These are phyloP conservation scores for Neodontobutis hainanensis DNA, from an alignment of 2,113 vertebrate species.

Conservation along the genomic window DNA sequence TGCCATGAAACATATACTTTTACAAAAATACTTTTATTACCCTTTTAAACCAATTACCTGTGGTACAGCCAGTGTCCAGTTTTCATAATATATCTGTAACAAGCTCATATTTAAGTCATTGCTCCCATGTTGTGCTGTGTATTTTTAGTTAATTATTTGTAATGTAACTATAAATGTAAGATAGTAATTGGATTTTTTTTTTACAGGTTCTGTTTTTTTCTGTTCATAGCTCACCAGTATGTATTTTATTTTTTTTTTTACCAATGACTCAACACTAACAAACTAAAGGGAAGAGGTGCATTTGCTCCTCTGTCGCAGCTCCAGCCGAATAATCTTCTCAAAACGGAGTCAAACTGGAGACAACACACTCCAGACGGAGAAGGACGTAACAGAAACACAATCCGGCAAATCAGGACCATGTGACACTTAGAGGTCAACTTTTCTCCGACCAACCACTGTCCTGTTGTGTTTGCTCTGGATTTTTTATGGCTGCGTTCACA, in stretches of 20 bases:
- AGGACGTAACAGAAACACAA: no score
- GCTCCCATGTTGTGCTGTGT: neutral
- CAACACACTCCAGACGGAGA: no score
- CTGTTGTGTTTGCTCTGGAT: no score
- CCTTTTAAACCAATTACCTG: no score
- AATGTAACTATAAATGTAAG: constrained; percentile 16
- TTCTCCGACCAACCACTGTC: no score
- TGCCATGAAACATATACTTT: no score
- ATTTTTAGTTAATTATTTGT: constrained; percentile 23
- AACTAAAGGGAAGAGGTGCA: neutral
- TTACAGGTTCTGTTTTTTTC: constrained; percentile 30
- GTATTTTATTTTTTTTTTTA: constrained; percentile 46
- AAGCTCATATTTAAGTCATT: constrained; percentile 2
- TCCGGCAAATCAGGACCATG: no score
- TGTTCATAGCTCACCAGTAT: constrained; percentile 31
- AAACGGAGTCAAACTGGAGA: no score
- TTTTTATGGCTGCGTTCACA: no score
- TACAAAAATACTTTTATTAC: no score
- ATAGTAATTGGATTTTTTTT: constrained; percentile 15
- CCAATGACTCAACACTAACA: constrained; percentile 62
- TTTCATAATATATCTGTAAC: neutral
- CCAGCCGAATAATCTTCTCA: constrained; percentile 39
- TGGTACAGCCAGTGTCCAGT: neutral
- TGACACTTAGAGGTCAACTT: no score
- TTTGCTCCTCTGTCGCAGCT: constrained; percentile 37